Evolutionary conservation across 2,797 vertebrate genomes (phyloP), one percentile per base, ranked within the genome.

Genomic region (Amblyopsis hoosieri): DNA sequence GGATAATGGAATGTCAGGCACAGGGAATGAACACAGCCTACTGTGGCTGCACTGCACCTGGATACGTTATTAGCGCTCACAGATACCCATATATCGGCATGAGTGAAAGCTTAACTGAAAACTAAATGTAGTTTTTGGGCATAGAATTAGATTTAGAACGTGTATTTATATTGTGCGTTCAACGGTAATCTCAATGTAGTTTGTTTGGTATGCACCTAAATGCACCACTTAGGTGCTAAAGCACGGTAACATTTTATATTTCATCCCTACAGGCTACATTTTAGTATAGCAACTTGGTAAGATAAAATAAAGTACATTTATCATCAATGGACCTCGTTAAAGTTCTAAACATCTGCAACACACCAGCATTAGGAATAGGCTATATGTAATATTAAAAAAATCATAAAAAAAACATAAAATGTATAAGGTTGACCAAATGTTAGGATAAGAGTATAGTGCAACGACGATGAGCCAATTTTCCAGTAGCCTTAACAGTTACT

Each of bases 401-500:
- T 13, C 23, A 2, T 12, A 54, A 62, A 67, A 74, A 53, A 12
- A 11, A 29, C 13, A 29, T 12, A 12, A 62, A 73, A 60, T 57
- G 45, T 53, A 17, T 69, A 78, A 67, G 45, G 23, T 73, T 66
- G 57, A 29, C 37, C 69, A 77, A 83, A 82, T 72, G 60, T 57
- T 7, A 17, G 33, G 42, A 14, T 46, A 72, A 12, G 46, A 47
- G 56, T 37, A 12, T 58, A 57, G 54, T 42, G 12, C 42, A 56
- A 65, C 31, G 48, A 49, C 23, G 14, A 60, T 23, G 23, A 71
- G 45, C 13, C 45, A 57, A 66, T 29, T 3, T 29, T 29, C 23
- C 23, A 29, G 23, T 29, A 29, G 23, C 23, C 23, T 29, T 29
- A 29, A 29, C 23, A 29, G 23, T 29, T 29, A 29, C 23, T 29